Percentiles rank a stretch among this genome's conserved stretches.
Evolutionary conservation across 2,888 invertebrate species (phyloP).

Genomic region (Drosophila neotestacea): DNA sequence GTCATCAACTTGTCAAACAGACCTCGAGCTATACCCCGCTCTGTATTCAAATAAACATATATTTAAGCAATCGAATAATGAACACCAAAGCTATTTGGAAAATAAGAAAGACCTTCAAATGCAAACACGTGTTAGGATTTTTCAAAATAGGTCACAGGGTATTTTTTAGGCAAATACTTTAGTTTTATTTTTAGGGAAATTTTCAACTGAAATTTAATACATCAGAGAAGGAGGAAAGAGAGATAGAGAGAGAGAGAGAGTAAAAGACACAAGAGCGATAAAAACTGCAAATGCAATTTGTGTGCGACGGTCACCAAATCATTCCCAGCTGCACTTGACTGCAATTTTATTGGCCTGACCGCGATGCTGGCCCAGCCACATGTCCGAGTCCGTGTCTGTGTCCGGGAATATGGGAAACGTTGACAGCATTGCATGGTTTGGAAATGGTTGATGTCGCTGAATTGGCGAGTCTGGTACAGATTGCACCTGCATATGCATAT

Average conservation of each 20-base stretch:
- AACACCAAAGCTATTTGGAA: too few relatives aligned
- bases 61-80: too few relatives aligned
- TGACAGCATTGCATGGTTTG: constrained; percentile 43
- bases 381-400: constrained; percentile 23
- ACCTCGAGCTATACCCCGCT: too few relatives aligned
- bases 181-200: not conserved
- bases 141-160: constrained; percentile 8
- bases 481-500: constrained; percentile 72
- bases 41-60: too few relatives aligned
- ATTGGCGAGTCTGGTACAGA: constrained; percentile 58
- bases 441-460: constrained; percentile 32
- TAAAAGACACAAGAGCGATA: constrained; percentile 28
- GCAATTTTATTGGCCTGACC: constrained; percentile 67
- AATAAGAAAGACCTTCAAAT: too few relatives aligned
- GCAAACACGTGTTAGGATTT: too few relatives aligned
- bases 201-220: constrained; percentile 56
- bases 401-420: constrained; percentile 35
- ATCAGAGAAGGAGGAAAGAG: constrained; percentile 14
- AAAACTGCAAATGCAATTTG: constrained; percentile 75
- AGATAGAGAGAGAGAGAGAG: not conserved
- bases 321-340: constrained; percentile 66
- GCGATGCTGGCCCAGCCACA: constrained; percentile 37
- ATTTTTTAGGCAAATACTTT: not conserved
- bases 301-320: constrained; percentile 54
- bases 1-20: too few relatives aligned